These are phyloP conservation scores for Serilophus lunatus DNA, from an alignment of 2,113 vertebrate species.

Conservation along the genomic window DNA sequence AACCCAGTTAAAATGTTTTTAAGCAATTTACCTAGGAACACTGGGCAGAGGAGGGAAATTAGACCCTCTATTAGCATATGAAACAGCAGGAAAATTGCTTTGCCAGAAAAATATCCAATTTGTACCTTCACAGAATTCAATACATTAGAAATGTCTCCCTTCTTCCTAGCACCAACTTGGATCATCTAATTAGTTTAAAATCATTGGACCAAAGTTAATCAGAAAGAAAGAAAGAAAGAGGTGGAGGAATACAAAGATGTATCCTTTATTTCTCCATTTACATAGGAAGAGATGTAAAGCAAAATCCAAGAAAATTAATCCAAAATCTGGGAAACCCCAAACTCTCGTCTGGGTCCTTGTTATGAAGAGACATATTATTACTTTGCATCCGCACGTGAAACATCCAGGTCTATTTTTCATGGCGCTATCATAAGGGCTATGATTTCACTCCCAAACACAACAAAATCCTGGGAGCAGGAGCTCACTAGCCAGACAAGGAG, in stretches of 20 bases:
- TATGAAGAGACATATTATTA: neutral
- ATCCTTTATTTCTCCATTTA: neutral
- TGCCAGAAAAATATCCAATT: neutral
- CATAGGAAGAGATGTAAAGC: neutral
- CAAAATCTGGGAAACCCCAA: neutral
- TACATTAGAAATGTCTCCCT: neutral
- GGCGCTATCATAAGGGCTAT: accelerated
- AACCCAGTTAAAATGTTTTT: neutral
- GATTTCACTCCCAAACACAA: neutral
- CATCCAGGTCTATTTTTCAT: neutral
- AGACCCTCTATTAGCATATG: neutral
- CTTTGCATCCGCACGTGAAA: neutral
- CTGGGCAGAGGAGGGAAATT: neutral
- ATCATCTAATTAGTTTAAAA: neutral
- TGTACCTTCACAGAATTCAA: neutral
- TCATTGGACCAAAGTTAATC: neutral
- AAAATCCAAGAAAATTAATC: neutral
- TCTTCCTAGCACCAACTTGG: neutral
- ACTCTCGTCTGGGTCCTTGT: neutral
- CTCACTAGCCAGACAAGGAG: neutral
- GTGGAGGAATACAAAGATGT: neutral
- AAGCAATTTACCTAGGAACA: neutral
- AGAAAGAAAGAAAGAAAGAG: neutral
- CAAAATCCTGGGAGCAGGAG: neutral
- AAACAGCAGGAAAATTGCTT: neutral